These are phyloP conservation scores for Ylistrum balloti DNA, from an alignment of 1,140 invertebrate genomes.

Conservation along the genomic window DNA sequence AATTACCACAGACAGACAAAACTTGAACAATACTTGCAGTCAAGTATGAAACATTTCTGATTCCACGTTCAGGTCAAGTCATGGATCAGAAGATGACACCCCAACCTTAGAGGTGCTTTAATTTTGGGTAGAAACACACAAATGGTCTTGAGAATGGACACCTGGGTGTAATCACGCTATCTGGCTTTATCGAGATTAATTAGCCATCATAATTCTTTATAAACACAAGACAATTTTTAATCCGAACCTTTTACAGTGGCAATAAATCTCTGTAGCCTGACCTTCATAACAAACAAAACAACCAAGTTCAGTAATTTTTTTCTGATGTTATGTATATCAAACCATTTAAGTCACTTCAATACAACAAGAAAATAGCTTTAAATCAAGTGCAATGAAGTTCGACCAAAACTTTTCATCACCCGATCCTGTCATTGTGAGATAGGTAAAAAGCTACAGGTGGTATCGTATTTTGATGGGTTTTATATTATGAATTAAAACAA, in stretches of 20 bases:
- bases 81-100: constrained; percentile 44
- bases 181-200: constrained; percentile 13
- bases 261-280: neutral
- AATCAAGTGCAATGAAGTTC: neutral
- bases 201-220: neutral
- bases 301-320: neutral
- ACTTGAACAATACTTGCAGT: constrained; percentile 50
- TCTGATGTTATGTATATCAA: neutral
- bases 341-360: neutral
- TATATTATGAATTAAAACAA: constrained; percentile 36
- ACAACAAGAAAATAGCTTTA: neutral
- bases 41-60: constrained; percentile 54
- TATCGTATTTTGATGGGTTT: neutral
- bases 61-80: constrained; percentile 44
- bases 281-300: neutral
- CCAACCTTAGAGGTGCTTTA: neutral
- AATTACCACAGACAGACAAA: constrained; percentile 44
- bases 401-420: neutral
- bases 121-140: constrained; percentile 43
- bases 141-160: constrained; percentile 40
- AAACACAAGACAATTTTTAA: neutral
- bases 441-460: neutral
- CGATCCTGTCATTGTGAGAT: neutral
- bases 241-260: neutral
- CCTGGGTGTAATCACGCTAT: constrained; percentile 54